Base-by-base conservation (phyloP, 2,888 invertebrate species). In the Drosophila nigricruria region DNA sequence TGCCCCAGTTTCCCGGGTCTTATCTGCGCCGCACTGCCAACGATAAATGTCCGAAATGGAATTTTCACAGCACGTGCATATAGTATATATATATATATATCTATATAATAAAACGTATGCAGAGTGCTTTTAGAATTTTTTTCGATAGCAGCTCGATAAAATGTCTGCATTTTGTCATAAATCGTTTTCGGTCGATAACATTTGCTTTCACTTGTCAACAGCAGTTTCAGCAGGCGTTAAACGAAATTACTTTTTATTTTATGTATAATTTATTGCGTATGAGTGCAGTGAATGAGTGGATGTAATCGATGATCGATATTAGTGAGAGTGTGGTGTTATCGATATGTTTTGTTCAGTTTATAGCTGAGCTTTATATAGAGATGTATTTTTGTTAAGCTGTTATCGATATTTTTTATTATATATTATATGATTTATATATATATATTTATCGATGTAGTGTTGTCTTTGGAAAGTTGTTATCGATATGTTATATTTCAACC, bases 141-240 rank as follows among this genome's bases (percentile, higher is more conserved):
- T 70, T 73, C 54, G 49, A 73, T 52, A n/a, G 34, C 43, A 53
- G 20, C 23, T 67, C 56, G 66, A 66, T 59, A 25, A 61, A 71
- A 38, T 18, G 42, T 16, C 20, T 16, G 27, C 45, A 34, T 45
- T 38, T 53, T 25, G n/a, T 27, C 57, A 69, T 45, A 47, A 47
- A 36, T 54, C 12, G 23, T 50, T n/a, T 43, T 20, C 20, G 43
- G 43, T 23, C 50, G 53, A 61, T 53, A 61, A 34, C 32, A n/a
- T 14, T 25, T n/a, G 10, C 23, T 27, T 27, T 2, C n/a, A 18
- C 38, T 18, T 38, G 53, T 32, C 49, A 30, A 14, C 30, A 49
- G 42, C 20, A 20, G 30, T 30, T 30, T 30, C n/a, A 27, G 47
- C 47, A 5, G 27, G 49, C 30, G 49, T 30, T 18, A 6, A 30